Conservation (phyloP, 2,113 vertebrate genomes). For the Pristiophorus japonicus region DNA sequence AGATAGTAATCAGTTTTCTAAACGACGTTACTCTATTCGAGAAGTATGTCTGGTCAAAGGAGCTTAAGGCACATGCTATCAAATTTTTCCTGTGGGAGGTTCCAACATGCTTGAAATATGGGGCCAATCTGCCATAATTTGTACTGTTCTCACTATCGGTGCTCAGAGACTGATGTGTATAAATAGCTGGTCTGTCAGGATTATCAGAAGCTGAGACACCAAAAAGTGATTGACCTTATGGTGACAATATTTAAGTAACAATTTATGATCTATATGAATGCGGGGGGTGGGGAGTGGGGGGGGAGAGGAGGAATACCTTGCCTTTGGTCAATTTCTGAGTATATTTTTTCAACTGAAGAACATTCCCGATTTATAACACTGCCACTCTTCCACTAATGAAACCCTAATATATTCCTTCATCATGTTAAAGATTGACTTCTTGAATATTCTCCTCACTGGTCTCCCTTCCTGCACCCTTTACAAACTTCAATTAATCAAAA, state of each 20-base stretch:
- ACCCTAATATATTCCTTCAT: not conserved
- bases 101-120: not conserved
- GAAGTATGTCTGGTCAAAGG: not conserved
- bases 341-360: not conserved
- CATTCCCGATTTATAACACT: not conserved
- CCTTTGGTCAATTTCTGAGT: not conserved
- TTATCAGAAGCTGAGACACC: not conserved
- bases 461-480: not conserved
- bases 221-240: not conserved
- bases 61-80: not conserved
- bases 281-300: no score
- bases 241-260: not conserved
- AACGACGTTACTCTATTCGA: not conserved
- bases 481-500: not conserved
- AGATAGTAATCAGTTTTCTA: not conserved
- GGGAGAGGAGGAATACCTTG: not conserved
- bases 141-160: not conserved
- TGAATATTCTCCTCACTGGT: not conserved
- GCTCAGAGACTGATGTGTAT: not conserved
- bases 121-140: not conserved
- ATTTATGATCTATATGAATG: not conserved
- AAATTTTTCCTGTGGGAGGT: not conserved
- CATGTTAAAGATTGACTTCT: not conserved
- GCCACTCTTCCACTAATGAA: not conserved
- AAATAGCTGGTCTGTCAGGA: not conserved